Conservation (phyloP, 2,888 invertebrate genomes). For the Drosophila suboccidentalis region DNA sequence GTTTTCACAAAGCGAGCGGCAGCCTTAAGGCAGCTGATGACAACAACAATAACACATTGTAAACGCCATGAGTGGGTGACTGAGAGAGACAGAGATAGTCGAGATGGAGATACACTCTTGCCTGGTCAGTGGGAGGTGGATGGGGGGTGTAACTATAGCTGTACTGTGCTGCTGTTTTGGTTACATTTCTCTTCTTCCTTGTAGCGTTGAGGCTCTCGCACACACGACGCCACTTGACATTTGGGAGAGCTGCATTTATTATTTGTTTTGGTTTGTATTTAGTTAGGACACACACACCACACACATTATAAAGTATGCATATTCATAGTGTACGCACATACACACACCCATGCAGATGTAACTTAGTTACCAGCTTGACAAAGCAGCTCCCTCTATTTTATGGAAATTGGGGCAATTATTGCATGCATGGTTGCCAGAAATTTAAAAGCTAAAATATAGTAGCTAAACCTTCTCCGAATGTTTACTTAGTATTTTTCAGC, state of each 20-base stretch:
- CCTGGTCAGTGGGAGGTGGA: not conserved
- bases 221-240: slow-evolving; percentile 35
- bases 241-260: slow-evolving; percentile 55
- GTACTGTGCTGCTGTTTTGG: slow-evolving; percentile 19
- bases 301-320: slow-evolving; percentile 9
- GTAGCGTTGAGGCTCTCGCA: slow-evolving; percentile 21
- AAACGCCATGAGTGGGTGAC: slow-evolving; percentile 40
- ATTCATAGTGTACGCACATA: slow-evolving; percentile 3
- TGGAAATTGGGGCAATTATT: slow-evolving; percentile 63
- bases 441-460: no score
- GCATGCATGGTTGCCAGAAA: not conserved
- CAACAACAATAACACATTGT: slow-evolving; percentile 50
- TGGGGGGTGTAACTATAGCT: not conserved
- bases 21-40: slow-evolving; percentile 62
- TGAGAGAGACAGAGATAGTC: slow-evolving; percentile 6
- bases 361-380: slow-evolving; percentile 24
- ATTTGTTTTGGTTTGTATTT: slow-evolving; percentile 61
- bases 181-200: slow-evolving; percentile 29
- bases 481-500: no score
- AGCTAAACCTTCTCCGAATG: no score
- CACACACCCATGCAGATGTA: slow-evolving; percentile 9
- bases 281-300: slow-evolving; percentile 34
- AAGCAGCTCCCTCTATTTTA: slow-evolving; percentile 23
- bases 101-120: slow-evolving; percentile 16
- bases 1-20: slow-evolving; percentile 59